A percentile compares a stretch with the other conserved stretches of the same genome.
These are phyloP conservation scores for Alligator mississippiensis DNA, from an alignment of 2,113 vertebrate genomes.

Conservation along the genomic window DNA sequence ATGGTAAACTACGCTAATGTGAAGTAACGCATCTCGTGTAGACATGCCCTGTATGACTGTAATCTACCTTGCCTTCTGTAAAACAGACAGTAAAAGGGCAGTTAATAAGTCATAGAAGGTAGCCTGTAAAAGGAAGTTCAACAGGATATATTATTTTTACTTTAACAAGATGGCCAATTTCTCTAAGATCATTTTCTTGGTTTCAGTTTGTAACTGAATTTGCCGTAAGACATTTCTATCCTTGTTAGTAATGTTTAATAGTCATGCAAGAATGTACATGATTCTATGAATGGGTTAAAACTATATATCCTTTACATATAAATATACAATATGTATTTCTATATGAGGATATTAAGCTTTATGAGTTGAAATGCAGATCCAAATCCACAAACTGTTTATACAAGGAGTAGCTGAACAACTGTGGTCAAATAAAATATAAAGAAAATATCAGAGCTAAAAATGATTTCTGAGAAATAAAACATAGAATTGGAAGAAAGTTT, in stretches of 20 bases:
- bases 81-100: not conserved
- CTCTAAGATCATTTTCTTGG: not conserved
- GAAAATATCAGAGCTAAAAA: conserved; percentile 58
- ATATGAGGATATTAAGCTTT: conserved; percentile 14
- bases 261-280: not conserved
- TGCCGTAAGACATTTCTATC: not conserved
- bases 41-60: too few species aligned
- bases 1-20: too few species aligned
- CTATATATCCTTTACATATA: conserved; percentile 8
- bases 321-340: conserved; percentile 2
- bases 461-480: conserved; percentile 47
- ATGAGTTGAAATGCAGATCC: conserved; percentile 26
- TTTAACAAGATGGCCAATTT: not conserved
- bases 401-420: conserved; percentile 44
- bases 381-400: conserved; percentile 47
- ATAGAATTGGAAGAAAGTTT: conserved; percentile 51
- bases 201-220: not conserved
- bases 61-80: not conserved
- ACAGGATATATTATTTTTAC: not conserved
- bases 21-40: too few species aligned
- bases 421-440: conserved; percentile 67
- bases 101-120: not conserved
- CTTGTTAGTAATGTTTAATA: not conserved
- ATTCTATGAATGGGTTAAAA: not conserved
- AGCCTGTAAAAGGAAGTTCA: not conserved